phyloP scores from a whole-genome alignment of 2,797 vertebrate species.

The Acanthiza pusilla region DNA sequence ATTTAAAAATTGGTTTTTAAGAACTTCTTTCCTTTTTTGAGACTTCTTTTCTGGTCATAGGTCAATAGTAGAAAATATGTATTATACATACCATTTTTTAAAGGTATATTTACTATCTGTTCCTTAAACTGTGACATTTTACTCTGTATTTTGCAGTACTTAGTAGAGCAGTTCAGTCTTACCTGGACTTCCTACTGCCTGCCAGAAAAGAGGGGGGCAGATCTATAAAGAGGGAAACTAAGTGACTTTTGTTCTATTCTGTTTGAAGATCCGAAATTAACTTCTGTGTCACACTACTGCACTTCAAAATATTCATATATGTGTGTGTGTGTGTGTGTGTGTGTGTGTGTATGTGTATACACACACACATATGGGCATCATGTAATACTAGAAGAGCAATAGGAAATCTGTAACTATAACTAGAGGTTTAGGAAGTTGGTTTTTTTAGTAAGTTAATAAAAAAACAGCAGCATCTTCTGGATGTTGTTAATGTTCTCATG shows the following conservation, averaged over 20 bases:
- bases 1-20: neutral
- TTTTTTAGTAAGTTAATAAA: neutral
- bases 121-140: neutral
- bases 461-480: neutral
- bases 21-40: neutral
- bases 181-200: neutral
- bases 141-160: neutral
- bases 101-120: neutral
- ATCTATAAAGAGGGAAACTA: neutral
- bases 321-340: neutral
- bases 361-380: neutral
- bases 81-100: neutral
- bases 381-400: neutral
- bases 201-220: neutral
- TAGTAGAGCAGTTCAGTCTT: neutral
- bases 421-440: neutral
- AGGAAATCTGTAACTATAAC: neutral
- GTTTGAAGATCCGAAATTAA: neutral
- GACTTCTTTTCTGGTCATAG: neutral
- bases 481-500: neutral
- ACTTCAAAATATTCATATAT: neutral
- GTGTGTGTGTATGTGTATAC: neutral
- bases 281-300: neutral
- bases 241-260: neutral
- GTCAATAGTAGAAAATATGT: neutral